phyloP scores from a whole-genome alignment of 2,888 invertebrate species.

The Crocallis elinguaria region DNA sequence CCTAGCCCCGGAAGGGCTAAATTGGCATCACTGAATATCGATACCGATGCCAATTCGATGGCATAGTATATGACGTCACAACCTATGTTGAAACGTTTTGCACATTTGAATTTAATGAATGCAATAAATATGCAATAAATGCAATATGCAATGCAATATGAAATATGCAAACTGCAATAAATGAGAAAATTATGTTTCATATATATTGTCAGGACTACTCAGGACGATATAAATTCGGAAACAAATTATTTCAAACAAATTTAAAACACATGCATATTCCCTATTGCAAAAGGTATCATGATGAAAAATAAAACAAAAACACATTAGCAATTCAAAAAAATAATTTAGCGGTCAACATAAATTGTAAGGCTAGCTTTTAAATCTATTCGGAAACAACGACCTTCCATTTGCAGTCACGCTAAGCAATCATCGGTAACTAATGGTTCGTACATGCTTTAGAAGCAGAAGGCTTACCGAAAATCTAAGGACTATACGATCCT shows the following conservation, averaged over 20 bases:
- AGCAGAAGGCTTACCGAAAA: constrained; percentile 29
- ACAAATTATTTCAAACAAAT: not conserved
- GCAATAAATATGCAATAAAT: no score
- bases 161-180: no score
- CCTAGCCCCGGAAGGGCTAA: no score
- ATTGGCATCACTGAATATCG: no score
- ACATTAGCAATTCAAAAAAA: constrained; percentile 21
- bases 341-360: constrained; percentile 16
- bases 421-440: constrained; percentile 39
- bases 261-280: not conserved
- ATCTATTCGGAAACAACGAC: constrained; percentile 34
- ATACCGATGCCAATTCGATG: no score
- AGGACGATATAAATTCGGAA: no score
- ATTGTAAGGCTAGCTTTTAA: constrained; percentile 34
- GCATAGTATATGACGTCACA: no score
- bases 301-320: constrained; percentile 5
- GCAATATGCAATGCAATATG: no score
- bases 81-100: no score
- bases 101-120: no score
- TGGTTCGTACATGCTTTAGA: constrained; percentile 30
- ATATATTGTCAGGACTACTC: no score
- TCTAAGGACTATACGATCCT: constrained; percentile 45
- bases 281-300: not conserved
- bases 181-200: no score
- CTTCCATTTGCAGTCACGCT: constrained; percentile 34